A percentile compares a stretch with the other conserved stretches of the same genome.
Conservation (phyloP, 2,113 vertebrate genomes). For the Pseudorasbora parva region DNA sequence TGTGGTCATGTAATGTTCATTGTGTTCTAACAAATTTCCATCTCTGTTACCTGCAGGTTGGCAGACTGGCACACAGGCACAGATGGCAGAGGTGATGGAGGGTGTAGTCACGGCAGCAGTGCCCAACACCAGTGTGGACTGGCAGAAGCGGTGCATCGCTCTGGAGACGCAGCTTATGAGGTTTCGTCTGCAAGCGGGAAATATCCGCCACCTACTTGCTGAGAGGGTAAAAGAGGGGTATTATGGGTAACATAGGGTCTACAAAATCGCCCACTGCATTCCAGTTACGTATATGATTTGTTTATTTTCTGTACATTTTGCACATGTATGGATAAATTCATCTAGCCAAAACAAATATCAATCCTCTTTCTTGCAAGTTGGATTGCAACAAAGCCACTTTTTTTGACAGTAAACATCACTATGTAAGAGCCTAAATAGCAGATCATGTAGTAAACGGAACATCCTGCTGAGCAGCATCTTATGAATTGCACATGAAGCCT, state of each 20-base stretch:
- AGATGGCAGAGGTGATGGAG: conserved; percentile 78
- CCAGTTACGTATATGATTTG: background rate
- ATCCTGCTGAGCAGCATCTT: background rate
- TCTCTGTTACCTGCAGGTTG: conserved; percentile 30
- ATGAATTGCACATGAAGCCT: background rate
- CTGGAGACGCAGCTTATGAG: conserved; percentile 88
- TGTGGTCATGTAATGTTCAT: background rate
- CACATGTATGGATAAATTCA: background rate
- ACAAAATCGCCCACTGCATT: background rate
- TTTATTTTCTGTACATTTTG: background rate
- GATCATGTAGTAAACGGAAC: background rate
- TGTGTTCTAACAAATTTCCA: background rate
- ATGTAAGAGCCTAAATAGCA: background rate
- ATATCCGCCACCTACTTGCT: conserved; percentile 86
- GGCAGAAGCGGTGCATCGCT: conserved; percentile 84
- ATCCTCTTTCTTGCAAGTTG: background rate
- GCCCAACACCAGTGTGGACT: conserved; percentile 72
- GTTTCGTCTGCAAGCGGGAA: conserved; percentile 88
- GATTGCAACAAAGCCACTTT: background rate
- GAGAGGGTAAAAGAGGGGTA: conserved; percentile 81
- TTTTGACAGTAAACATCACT: background rate
- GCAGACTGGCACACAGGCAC: background rate
- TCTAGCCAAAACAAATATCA: background rate
- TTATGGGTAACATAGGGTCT: background rate
- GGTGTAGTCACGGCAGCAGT: conserved; percentile 62